A percentile compares a stretch with the other conserved stretches of the same genome.
phyloP scores from a whole-genome alignment of 2,797 vertebrate genomes.

The Sparus aurata region DNA sequence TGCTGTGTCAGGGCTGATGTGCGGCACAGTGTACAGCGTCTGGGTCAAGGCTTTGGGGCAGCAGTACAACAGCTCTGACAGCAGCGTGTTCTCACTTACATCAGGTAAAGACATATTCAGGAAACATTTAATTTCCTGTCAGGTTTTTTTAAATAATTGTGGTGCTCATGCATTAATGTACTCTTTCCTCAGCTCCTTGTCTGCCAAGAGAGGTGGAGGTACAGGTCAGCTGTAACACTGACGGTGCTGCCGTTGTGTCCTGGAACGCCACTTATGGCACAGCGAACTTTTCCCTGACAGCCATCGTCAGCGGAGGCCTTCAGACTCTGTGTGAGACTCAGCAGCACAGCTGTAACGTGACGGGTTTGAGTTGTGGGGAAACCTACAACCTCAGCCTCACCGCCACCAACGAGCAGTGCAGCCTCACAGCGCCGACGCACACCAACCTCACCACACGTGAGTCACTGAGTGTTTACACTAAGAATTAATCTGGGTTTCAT shows the following conservation, averaged over 20 bases:
- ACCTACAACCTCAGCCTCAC: slow-evolving; percentile 74
- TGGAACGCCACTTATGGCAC: slow-evolving; percentile 67
- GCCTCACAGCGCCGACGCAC: slow-evolving; percentile 38
- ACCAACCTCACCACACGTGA: slow-evolving; percentile 72
- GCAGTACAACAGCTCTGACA: slow-evolving; percentile 70
- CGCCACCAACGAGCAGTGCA: slow-evolving; percentile 70
- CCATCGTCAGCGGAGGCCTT: slow-evolving; percentile 57
- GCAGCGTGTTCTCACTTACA: slow-evolving; percentile 33
- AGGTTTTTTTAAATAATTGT: neutral
- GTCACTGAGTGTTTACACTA: slow-evolving; percentile 13
- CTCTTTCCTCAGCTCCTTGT: slow-evolving; percentile 76
- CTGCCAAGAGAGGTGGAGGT: slow-evolving; percentile 57
- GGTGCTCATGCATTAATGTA: neutral
- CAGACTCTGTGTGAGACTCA: slow-evolving; percentile 71
- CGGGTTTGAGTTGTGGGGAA: slow-evolving; percentile 73
- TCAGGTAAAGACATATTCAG: slow-evolving; percentile 53
- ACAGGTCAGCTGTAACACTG: slow-evolving; percentile 64
- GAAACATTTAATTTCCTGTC: neutral
- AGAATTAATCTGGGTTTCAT: neutral
- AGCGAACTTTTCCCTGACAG: slow-evolving; percentile 70
- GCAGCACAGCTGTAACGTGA: slow-evolving; percentile 68
- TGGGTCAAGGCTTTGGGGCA: slow-evolving; percentile 73
- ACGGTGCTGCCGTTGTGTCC: slow-evolving; percentile 64
- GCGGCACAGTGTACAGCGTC: slow-evolving; percentile 70
- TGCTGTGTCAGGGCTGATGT: slow-evolving; percentile 62